These are phyloP conservation scores for Norana najaformis DNA, from an alignment of 2,888 invertebrate genomes.

Conservation along the genomic window DNA sequence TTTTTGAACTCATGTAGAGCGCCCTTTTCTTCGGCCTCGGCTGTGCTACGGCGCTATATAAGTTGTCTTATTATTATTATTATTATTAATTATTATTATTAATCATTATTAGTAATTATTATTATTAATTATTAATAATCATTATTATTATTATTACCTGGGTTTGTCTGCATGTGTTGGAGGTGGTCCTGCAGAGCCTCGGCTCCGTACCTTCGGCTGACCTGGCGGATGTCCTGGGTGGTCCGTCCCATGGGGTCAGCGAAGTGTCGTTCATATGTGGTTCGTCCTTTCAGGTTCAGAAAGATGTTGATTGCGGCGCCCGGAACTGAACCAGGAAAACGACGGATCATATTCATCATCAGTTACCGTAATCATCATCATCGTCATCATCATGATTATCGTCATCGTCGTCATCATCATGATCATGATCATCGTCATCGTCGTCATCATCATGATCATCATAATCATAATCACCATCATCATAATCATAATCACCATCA, in stretches of 20 bases:
- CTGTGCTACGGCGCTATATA: too few species aligned
- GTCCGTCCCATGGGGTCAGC: constrained; percentile 14
- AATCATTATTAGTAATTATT: background rate
- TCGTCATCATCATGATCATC: background rate
- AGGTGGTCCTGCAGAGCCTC: background rate
- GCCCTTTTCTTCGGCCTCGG: too few species aligned
- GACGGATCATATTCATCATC: background rate
- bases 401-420: background rate
- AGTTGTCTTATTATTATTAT: too few species aligned
- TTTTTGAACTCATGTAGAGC: too few species aligned
- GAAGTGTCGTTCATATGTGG: constrained; percentile 37
- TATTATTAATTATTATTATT: background rate
- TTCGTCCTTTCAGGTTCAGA: constrained; percentile 31
- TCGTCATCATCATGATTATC: background rate
- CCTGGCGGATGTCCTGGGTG: background rate
- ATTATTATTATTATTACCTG: background rate
- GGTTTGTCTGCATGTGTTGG: background rate
- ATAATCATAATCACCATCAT: background rate
- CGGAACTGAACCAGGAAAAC: background rate
- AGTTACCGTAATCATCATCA: background rate
- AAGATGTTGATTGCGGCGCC: background rate
- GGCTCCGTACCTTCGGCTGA: background rate
- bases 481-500: background rate
- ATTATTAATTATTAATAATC: background rate
- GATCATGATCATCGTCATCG: background rate